Conservation (phyloP, 2,797 vertebrate genomes). For the Sebastes wilsoni region DNA sequence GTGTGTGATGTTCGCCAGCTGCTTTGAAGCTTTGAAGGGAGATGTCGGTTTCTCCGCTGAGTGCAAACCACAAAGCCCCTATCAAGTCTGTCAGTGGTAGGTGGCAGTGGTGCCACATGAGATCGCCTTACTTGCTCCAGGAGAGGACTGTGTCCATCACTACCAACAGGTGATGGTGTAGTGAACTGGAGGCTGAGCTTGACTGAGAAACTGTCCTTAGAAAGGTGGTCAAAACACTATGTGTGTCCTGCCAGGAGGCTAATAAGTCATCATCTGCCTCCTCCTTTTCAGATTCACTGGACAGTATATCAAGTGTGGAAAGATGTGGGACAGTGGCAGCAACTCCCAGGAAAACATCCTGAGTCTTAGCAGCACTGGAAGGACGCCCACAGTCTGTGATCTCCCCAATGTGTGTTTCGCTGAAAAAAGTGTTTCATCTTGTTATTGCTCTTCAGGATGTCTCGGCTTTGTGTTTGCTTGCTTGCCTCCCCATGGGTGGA, state of each 20-base stretch:
- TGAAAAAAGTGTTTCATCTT: conserved; percentile 27
- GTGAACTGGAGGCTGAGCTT: not conserved
- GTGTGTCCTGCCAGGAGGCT: not conserved
- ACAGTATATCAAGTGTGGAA: not conserved
- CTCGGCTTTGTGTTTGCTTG: conserved; percentile 39
- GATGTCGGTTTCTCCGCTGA: too few relatives aligned
- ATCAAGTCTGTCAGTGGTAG: too few relatives aligned
- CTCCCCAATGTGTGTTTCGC: conserved; percentile 29
- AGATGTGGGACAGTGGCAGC: not conserved
- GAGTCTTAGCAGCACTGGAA: not conserved
- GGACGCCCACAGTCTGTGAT: not conserved
- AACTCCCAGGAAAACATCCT: conserved; percentile 10
- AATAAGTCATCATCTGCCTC: not conserved
- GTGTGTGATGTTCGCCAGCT: conserved; percentile 73
- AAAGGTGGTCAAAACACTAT: not conserved
- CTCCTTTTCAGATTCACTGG: conserved; percentile 1
- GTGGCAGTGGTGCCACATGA: too few relatives aligned
- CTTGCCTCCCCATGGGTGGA: conserved; percentile 23
- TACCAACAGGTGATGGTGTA: not conserved
- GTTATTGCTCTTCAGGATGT: conserved; percentile 29
- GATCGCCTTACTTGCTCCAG: too few relatives aligned
- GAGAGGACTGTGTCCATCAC: not conserved
- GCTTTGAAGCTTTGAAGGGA: conserved; percentile 41
- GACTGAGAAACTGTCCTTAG: not conserved
- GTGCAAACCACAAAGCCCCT: too few relatives aligned